Evolutionary conservation across 1,140 invertebrate species (phyloP).

Genomic region (Condylostylus longicornis): DNA sequence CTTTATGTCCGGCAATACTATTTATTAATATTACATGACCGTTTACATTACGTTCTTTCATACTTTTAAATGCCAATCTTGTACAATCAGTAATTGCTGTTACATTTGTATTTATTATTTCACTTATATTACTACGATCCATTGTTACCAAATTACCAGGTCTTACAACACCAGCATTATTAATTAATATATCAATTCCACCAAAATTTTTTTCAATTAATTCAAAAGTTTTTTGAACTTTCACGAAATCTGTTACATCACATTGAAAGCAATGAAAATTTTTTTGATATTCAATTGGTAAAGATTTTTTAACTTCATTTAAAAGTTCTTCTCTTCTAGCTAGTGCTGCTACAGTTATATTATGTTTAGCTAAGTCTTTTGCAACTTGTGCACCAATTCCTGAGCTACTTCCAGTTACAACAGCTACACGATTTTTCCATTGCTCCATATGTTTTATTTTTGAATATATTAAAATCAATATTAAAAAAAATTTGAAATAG

Average conservation of each 20-base stretch:
- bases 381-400: conserved; percentile 41
- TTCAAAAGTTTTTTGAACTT: conserved; percentile 49
- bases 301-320: conserved; percentile 31
- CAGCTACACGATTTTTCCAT: conserved; percentile 29
- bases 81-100: conserved; percentile 51
- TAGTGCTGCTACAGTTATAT: conserved; percentile 51
- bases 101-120: conserved; percentile 50
- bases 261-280: conserved; percentile 36
- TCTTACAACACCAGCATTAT: conserved; percentile 51
- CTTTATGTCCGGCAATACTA: conserved; percentile 28
- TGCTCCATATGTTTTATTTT: too few relatives aligned
- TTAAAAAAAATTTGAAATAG: too few relatives aligned
- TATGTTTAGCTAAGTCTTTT: conserved; percentile 33
- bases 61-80: conserved; percentile 46
- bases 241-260: conserved; percentile 50
- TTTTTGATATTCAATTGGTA: conserved; percentile 18
- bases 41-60: conserved; percentile 44
- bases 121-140: conserved; percentile 24
- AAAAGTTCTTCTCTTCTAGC: conserved; percentile 46
- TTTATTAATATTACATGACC: conserved; percentile 44
- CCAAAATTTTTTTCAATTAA: conserved; percentile 46
- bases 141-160: conserved; percentile 37
- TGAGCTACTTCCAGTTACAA: conserved; percentile 34
- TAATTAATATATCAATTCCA: conserved; percentile 52
- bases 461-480: too few relatives aligned